Conservation (phyloP, 2,888 invertebrate genomes). For the Drosophila mulleri region DNA sequence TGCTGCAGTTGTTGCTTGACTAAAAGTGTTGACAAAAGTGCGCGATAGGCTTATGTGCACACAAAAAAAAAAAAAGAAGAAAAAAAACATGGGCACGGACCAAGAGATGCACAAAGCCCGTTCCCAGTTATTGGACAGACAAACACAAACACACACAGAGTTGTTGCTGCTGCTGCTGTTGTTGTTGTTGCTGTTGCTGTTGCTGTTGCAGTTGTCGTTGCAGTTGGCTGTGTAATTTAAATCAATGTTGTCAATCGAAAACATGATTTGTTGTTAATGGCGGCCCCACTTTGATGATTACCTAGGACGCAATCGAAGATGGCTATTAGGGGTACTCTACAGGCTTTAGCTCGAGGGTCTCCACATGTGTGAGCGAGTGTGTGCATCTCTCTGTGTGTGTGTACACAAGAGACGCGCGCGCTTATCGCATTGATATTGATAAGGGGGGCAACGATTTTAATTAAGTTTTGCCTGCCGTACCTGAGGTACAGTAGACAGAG, state of each 20-base stretch:
- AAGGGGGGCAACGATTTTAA: slow-evolving; percentile 76
- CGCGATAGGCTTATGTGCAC: slow-evolving; percentile 74
- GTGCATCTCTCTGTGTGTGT: neutral
- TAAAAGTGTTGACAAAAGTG: slow-evolving; percentile 82
- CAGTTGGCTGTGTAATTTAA: slow-evolving; percentile 80
- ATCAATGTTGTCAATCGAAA: slow-evolving; percentile 84
- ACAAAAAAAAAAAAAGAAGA: slow-evolving; percentile 22
- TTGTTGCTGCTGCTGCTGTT: slow-evolving; percentile 9
- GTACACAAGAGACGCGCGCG: slow-evolving; percentile 34
- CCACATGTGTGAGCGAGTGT: neutral
- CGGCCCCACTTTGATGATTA: slow-evolving; percentile 76
- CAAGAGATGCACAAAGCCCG: slow-evolving; percentile 51
- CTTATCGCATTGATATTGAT: slow-evolving; percentile 77
- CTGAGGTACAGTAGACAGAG: slow-evolving; percentile 61
- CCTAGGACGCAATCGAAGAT: slow-evolving; percentile 33
- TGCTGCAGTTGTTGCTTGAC: slow-evolving; percentile 54
- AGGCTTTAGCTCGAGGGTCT: slow-evolving; percentile 18
- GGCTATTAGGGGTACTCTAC: slow-evolving; percentile 29
- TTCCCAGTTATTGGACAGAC: slow-evolving; percentile 32
- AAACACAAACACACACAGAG: slow-evolving; percentile 34
- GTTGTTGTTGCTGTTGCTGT: slow-evolving; percentile 27
- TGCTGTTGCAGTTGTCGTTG: slow-evolving; percentile 58
- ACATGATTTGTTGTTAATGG: slow-evolving; percentile 82
- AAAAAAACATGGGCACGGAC: slow-evolving; percentile 39
- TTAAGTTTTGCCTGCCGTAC: slow-evolving; percentile 69